Evolutionary conservation across 2,888 invertebrate genomes (phyloP).

Genomic region (Scrobipalpa costella): DNA sequence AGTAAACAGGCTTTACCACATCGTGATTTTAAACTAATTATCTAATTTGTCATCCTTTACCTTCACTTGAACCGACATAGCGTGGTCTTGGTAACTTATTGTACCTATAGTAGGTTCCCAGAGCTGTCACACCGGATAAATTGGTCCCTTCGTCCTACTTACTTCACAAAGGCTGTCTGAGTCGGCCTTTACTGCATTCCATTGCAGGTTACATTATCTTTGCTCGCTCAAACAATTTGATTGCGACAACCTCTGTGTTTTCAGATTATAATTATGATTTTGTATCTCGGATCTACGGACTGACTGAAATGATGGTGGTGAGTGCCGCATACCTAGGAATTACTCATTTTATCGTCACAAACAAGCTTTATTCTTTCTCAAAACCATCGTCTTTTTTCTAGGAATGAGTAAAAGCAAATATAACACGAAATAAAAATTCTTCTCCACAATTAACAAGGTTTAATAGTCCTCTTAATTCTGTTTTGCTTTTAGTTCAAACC

Average conservation of each 20-base stretch:
- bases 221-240: slow-evolving; percentile 52
- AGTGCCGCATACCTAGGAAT: slow-evolving; percentile 21
- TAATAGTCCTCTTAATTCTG: slow-evolving; percentile 37
- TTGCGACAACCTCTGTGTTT: slow-evolving; percentile 50
- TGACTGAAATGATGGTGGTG: slow-evolving; percentile 22
- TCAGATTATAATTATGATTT: slow-evolving; percentile 32
- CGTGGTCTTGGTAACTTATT: slow-evolving; percentile 31
- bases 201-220: slow-evolving; percentile 55
- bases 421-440: slow-evolving; percentile 20
- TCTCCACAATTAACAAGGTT: slow-evolving; percentile 29
- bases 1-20: slow-evolving; percentile 37
- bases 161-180: slow-evolving; percentile 54
- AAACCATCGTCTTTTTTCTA: background rate
- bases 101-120: slow-evolving; percentile 46
- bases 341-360: background rate
- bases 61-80: slow-evolving; percentile 38
- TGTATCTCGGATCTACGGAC: slow-evolving; percentile 6
- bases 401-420: background rate
- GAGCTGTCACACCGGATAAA: slow-evolving; percentile 63
- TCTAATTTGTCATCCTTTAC: slow-evolving; percentile 62
- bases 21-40: slow-evolving; percentile 61
- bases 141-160: slow-evolving; percentile 57
- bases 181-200: slow-evolving; percentile 63
- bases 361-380: background rate
- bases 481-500: slow-evolving; percentile 38